Base-by-base conservation (phyloP, 1,140 invertebrate genomes). In the Lysiphlebus fabarum region DNA sequence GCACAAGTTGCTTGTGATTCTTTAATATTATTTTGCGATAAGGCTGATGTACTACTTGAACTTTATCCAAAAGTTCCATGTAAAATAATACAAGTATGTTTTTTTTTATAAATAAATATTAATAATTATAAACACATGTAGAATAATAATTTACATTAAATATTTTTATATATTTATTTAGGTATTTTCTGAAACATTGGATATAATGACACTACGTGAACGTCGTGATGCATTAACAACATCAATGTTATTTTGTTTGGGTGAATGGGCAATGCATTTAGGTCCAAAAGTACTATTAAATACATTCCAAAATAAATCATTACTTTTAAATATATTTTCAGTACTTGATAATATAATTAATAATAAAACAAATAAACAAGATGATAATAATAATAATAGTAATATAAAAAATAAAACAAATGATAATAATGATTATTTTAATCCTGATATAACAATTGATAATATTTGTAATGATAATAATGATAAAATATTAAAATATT, bases 181-280 rank as follows among this genome's bases (percentile, higher is more conserved):
- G 85, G 80, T 82, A 69, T 69, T 88, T 62, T 81, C 82, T 10
- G 78, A 83, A 65, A 83, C 84, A 62, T 69, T 87, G n/a, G 77
- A 81, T 37, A 77, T 75, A 61, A 79, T 82, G 67, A 81, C 82
- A 53, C 78, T 79, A 26, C 68, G 74, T 40, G 79, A 79, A 62
- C 81, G 75, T 50, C 76, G 84, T 8, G 72, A 71, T 40, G 61
- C 86, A 64, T 80, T 96, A 37, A 84, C 92, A 0, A 89, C 93
- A 14, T 90, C 91, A 1, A 83, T 96, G 67, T 84, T 96, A 65
- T 87, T 96, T 57, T 95, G 92, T 73, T 79, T 98, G 38, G 91
- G 92, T 0, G 94, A 98, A 80, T 97, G 94, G 89, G 95, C 93
- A 56, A 93, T 97, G 85, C 82, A 82, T 63, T 79, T 92, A 63